Evolutionary conservation across 2,888 invertebrate genomes (phyloP), one percentile per base, ranked within the genome.

Genomic region (Drosophila stalkeri): DNA sequence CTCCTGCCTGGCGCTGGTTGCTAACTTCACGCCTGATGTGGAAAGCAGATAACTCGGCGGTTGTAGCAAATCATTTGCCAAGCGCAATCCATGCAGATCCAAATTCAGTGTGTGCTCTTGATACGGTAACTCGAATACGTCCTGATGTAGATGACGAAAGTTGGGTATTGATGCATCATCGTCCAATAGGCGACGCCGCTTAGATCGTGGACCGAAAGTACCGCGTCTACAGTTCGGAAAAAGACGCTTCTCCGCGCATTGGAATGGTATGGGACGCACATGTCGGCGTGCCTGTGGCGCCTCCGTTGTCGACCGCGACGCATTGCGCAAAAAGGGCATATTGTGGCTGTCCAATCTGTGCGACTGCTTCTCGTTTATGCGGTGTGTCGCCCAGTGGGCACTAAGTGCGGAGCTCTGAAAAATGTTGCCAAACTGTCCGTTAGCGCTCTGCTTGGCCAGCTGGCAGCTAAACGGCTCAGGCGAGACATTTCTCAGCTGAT

Each of bases 391-490:
- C 78, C 91, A 92, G 60, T 92, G 91, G 5, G 91, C 89, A 68
- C 91, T 89, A 49, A 92, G 61, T 0, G 92, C 91, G 2, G 92
- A 91, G 62, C 91, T 91, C 14, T 92, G 91, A 41, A 92, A 93
- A 39, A 93, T 90, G 2, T 90, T 91, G 8, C 89, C 91, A 37
- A 90, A 39, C 12, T 91, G 64, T 12, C 90, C 90, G 56, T 86
- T 91, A 23, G 88, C 90, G 65, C 89, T 90, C 61, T 91, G 86
- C 39, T 90, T 91, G 39, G 90, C 90, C 33, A 93, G 70, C 69
- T 92, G 91, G 39, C 91, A 89, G 64, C 93, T 93, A 3, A 93
- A 80, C 0, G 93, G 93, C 33, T 82, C 82, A 5, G 91, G 91
- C 3, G 85, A 70, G 0, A 43, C 43, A 20, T 78, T 89, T 31